Base-by-base conservation (phyloP, 2,888 invertebrate genomes). In the Ernsta delagoae region DNA sequence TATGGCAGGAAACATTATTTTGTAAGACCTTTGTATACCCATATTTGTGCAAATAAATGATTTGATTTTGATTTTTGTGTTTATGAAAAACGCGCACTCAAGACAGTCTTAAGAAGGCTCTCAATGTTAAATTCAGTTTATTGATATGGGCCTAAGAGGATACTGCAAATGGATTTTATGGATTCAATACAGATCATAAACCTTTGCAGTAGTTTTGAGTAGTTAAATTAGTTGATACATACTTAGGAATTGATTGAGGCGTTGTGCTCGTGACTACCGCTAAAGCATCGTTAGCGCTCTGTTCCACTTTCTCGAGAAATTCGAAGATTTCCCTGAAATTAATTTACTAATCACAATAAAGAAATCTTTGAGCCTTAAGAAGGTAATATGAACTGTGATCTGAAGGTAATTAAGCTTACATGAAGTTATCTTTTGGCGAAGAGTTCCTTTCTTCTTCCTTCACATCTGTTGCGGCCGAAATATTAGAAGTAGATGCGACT, bases 221-320 rank as follows among this genome's bases (percentile, higher is more conserved):
- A n/a, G n/a, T n/a, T n/a, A n/a, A n/a, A n/a, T n/a, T n/a, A n/a
- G n/a, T 36, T 36, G 31, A 31, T 59, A 77, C 82, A 88, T 76
- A 93, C 93, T 91, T 93, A 0, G 91, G 92, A 62, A 87, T 85
- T 41, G 83, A 84, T 65, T 86, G 88, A 4, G 91, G 91, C n/a
- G 87, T 84, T 5, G 85, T 83, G 68, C 82, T 88, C 1, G 90
- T 89, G 0, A 93, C 89, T 0, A 92, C 84, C 0, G 92, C 89
- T 1, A 94, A 79, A 16, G 93, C 94, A 70, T 94, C 94, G 62
- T 91, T 93, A 0, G 93, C 93, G 66, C 92, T 93, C 74, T 92
- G 89, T 73, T 96, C 96, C 0, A 96, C 95, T 83, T 95, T 95
- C 78, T 96, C 96, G 72, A 96, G 80, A 82, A 95, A 96, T 65